phyloP scores from a whole-genome alignment of 2,797 vertebrate species.

The Enoplosus armatus region DNA sequence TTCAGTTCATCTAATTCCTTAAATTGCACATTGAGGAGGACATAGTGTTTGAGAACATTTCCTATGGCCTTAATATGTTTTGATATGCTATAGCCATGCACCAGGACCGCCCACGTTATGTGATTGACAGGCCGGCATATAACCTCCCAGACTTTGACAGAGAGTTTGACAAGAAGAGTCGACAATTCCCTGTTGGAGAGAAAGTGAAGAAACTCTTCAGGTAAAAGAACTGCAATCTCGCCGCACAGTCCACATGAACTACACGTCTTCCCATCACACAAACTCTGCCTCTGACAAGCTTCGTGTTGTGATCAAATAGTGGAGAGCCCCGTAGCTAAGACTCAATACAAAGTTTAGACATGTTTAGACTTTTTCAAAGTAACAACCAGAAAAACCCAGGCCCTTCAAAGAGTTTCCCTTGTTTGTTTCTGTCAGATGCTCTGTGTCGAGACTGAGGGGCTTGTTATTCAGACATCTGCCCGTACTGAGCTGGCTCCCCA shows the following conservation, averaged over 20 bases:
- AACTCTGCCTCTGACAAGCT: slow-evolving; percentile 30
- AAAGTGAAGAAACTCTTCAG: slow-evolving; percentile 91
- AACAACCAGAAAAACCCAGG: background rate
- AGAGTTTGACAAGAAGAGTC: slow-evolving; percentile 92
- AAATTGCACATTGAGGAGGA: slow-evolving; percentile 1
- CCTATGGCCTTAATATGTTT: slow-evolving; percentile 4
- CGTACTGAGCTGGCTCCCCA: slow-evolving; percentile 91
- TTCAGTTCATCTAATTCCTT: background rate
- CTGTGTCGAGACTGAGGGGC: slow-evolving; percentile 83
- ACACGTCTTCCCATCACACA: slow-evolving; percentile 5
- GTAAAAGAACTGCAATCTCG: slow-evolving; percentile 74
- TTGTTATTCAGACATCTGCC: slow-evolving; percentile 87
- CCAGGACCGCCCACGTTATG: slow-evolving; percentile 85
- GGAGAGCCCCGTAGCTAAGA: background rate
- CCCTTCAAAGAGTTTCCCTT: slow-evolving; percentile 31
- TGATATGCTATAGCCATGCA: slow-evolving; percentile 59
- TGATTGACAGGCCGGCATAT: slow-evolving; percentile 88
- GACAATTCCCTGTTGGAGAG: slow-evolving; percentile 88
- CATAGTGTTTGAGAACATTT: background rate
- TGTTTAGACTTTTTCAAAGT: slow-evolving; percentile 28
- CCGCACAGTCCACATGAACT: slow-evolving; percentile 23
- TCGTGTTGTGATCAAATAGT: slow-evolving; percentile 37
- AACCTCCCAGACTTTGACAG: slow-evolving; percentile 89
- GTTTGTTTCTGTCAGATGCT: slow-evolving; percentile 85
- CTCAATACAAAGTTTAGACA: slow-evolving; percentile 27